phyloP scores from a whole-genome alignment of 2,113 vertebrate species.

The Paramisgurnus dabryanus region DNA sequence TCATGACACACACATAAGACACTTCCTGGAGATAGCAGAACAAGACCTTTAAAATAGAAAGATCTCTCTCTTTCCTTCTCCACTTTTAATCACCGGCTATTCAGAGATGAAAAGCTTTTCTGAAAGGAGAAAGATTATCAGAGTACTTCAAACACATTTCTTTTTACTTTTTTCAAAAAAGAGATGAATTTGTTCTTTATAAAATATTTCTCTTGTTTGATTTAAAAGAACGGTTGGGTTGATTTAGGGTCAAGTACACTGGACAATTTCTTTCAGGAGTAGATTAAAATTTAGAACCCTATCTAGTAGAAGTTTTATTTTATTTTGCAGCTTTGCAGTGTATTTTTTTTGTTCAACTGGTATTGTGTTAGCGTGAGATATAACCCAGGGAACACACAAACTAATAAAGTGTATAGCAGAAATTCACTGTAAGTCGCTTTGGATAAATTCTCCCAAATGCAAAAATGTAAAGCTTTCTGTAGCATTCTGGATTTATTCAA shows the following conservation, averaged over 20 bases:
- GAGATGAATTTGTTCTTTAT: background rate
- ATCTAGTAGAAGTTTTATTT: background rate
- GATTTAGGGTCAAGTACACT: background rate
- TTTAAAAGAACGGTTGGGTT: background rate
- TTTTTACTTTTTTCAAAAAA: background rate
- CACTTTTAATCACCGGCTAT: constrained; percentile 16
- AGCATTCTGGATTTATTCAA: no score
- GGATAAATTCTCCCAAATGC: no score
- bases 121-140: constrained; percentile 23
- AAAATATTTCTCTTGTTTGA: constrained; percentile 3
- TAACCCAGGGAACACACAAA: no score
- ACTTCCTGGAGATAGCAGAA: constrained; percentile 23
- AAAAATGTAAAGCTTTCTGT: no score
- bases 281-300: background rate
- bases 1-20: constrained; percentile 7
- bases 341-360: background rate
- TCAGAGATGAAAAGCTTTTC: constrained; percentile 36
- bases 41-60: background rate
- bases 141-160: constrained; percentile 24
- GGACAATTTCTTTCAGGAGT: background rate
- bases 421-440: no score
- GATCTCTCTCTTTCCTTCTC: constrained; percentile 8
- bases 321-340: background rate
- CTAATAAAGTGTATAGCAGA: no score
- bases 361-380: no score